phyloP scores from a whole-genome alignment of 1,140 invertebrate genomes.

The Periplaneta americana region DNA sequence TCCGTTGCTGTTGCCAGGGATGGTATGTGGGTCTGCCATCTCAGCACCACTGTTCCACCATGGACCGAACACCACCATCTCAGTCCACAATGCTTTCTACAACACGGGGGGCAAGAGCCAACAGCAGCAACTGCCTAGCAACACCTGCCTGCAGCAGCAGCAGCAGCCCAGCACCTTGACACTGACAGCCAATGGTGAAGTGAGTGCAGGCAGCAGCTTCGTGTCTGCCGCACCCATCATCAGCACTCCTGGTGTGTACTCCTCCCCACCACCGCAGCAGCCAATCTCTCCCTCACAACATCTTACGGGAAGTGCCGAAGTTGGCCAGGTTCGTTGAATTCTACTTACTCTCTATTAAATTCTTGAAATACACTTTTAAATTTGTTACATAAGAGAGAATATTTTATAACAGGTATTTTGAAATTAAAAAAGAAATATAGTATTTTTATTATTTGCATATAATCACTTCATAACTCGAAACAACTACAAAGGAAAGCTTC shows the following conservation, averaged over 20 bases:
- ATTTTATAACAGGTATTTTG: background rate
- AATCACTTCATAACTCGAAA: background rate
- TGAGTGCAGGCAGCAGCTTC: slow-evolving; percentile 7
- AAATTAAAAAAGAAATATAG: background rate
- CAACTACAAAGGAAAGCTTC: too few relatives aligned
- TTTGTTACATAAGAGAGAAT: background rate
- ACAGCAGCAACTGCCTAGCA: slow-evolving; percentile 10
- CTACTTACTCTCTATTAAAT: background rate
- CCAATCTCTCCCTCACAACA: slow-evolving; percentile 33
- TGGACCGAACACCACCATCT: slow-evolving; percentile 31
- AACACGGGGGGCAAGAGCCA: slow-evolving; percentile 4
- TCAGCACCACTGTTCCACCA: slow-evolving; percentile 33
- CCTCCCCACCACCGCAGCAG: slow-evolving; percentile 16
- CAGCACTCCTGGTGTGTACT: slow-evolving; percentile 24
- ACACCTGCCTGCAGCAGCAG: slow-evolving; percentile 24
- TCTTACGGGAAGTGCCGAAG: slow-evolving; percentile 39
- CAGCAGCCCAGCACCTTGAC: background rate
- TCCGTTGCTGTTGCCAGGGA: slow-evolving; percentile 31
- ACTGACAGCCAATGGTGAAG: slow-evolving; percentile 22
- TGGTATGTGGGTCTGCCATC: slow-evolving; percentile 34
- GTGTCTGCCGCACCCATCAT: slow-evolving; percentile 27
- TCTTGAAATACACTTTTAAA: background rate
- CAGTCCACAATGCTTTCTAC: slow-evolving; percentile 28
- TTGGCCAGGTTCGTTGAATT: slow-evolving; percentile 36
- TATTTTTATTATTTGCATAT: background rate